Percentiles rank a stretch among this genome's conserved stretches.
Evolutionary conservation across 1,140 invertebrate species (phyloP).

Genomic region (Caerostris extrusa): DNA sequence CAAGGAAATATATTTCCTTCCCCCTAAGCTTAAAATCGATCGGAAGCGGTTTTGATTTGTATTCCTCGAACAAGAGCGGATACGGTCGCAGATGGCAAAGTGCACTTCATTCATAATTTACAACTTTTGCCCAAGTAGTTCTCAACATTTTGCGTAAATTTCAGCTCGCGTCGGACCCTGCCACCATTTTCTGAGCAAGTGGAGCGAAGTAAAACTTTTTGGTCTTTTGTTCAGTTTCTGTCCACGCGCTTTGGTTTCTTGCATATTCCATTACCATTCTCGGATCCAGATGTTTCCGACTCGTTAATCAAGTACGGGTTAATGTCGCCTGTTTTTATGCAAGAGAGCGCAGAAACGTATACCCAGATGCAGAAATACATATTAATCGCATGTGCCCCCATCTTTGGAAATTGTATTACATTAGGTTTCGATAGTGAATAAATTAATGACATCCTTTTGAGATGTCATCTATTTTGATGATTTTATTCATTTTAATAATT

Average conservation of each 20-base stretch:
- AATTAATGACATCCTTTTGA: too few species aligned
- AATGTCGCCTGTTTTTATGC: conserved; percentile 27
- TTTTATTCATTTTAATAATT: too few species aligned
- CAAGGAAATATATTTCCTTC: background rate
- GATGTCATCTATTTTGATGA: too few species aligned
- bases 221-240: background rate
- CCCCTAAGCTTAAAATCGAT: conserved; percentile 30
- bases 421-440: too few species aligned
- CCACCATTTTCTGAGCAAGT: conserved; percentile 25
- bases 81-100: conserved; percentile 45
- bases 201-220: background rate
- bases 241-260: background rate
- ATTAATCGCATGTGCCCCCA: background rate
- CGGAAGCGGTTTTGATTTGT: conserved; percentile 37
- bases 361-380: background rate
- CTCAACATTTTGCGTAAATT: background rate
- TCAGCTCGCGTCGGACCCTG: too few species aligned
- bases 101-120: conserved; percentile 73
- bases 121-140: conserved; percentile 33
- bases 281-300: background rate
- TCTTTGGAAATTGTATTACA: too few species aligned
- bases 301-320: conserved; percentile 27
- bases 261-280: conserved; percentile 23
- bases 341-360: background rate
- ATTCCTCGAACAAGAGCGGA: conserved; percentile 32